Percentiles rank a stretch among this genome's conserved stretches.
phyloP scores from a whole-genome alignment of 2,113 vertebrate genomes.

The Pheucticus melanocephalus region DNA sequence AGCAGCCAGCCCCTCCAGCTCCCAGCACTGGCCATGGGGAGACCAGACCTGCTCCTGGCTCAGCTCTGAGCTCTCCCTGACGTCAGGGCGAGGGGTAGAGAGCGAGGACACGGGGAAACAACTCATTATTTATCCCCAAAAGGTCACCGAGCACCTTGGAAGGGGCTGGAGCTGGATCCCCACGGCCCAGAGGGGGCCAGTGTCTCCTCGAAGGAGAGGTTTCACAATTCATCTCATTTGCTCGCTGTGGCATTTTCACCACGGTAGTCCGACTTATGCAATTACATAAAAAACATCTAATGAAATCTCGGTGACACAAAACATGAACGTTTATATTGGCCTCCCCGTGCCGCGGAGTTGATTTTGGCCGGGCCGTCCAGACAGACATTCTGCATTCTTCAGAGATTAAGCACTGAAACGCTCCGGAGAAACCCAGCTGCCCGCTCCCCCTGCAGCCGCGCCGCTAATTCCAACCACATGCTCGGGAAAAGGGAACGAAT shows the following conservation, averaged over 20 bases:
- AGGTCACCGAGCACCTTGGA: slow-evolving; percentile 18
- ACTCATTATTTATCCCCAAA: background rate
- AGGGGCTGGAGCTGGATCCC: background rate
- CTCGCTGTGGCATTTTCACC: slow-evolving; percentile 23
- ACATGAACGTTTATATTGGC: slow-evolving; percentile 65
- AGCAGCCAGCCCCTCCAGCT: background rate
- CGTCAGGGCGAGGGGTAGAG: background rate
- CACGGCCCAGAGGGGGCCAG: background rate
- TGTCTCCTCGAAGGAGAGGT: background rate
- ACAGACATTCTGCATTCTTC: slow-evolving; percentile 55
- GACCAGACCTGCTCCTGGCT: background rate
- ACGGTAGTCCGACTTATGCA: slow-evolving; percentile 42
- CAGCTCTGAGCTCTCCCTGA: background rate
- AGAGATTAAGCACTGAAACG: slow-evolving; percentile 32
- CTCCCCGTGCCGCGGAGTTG: slow-evolving; percentile 11
- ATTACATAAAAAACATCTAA: slow-evolving; percentile 34
- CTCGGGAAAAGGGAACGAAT: background rate
- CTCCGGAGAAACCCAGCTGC: slow-evolving; percentile 40
- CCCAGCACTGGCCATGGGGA: fast-evolving
- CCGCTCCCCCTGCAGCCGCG: slow-evolving; percentile 35
- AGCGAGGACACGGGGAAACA: fast-evolving
- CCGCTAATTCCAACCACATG: slow-evolving; percentile 36
- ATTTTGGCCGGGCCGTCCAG: slow-evolving; percentile 13
- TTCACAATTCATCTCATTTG: background rate
- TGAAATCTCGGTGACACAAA: slow-evolving; percentile 54